phyloP scores from a whole-genome alignment of 2,113 vertebrate species.

The Pygathrix nemaeus region DNA sequence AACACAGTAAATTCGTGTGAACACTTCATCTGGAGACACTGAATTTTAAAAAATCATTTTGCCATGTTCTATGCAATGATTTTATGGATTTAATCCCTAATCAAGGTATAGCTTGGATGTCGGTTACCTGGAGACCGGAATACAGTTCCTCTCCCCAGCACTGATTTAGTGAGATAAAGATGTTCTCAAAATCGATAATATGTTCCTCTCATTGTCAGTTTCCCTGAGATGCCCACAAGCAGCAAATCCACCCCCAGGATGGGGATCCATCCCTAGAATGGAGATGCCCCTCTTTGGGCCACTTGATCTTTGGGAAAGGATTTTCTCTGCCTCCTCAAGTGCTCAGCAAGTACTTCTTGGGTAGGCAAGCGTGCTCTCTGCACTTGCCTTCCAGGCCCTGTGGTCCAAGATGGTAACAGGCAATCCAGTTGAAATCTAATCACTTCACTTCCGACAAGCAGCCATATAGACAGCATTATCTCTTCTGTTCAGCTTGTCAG shows the following conservation, averaged over 20 bases:
- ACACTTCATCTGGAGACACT: not conserved
- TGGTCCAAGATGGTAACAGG: not conserved
- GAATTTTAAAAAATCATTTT: not conserved
- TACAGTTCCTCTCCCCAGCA: not conserved
- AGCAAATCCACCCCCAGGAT: not conserved
- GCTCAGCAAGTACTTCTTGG: rapidly evolving
- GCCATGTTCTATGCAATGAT: not conserved
- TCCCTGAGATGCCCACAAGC: not conserved
- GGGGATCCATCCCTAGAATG: not conserved
- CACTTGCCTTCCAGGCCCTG: not conserved
- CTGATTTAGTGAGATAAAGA: not conserved
- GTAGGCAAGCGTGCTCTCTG: rapidly evolving
- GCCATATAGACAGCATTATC: not conserved
- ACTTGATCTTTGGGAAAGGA: not conserved
- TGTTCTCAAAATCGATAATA: not conserved
- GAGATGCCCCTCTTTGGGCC: not conserved
- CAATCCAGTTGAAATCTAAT: conserved; percentile 1
- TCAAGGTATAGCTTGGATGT: not conserved
- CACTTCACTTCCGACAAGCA: conserved; percentile 46
- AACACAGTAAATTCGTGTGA: not conserved
- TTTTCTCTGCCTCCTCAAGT: not conserved
- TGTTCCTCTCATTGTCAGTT: not conserved
- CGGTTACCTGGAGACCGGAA: not conserved
- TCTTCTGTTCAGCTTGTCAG: conserved; percentile 36
- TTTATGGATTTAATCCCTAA: not conserved